These are phyloP conservation scores for Aphrocallistes beatrix DNA, from an alignment of 37 sponge, comb jelly and placozoan genomes.

Conservation along the genomic window DNA sequence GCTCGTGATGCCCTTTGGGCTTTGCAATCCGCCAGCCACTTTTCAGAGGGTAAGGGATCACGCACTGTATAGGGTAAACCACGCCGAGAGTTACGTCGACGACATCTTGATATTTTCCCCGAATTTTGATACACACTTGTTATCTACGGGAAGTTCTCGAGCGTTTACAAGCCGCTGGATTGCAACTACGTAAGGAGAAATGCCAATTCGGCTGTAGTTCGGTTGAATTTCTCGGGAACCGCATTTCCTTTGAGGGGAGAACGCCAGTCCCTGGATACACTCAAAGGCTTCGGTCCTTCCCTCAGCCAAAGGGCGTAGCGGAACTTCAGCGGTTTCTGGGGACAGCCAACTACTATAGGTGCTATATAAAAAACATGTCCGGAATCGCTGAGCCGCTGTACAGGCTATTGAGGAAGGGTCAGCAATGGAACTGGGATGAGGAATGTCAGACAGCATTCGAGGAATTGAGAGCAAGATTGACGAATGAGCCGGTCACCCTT, in stretches of 20 bases:
- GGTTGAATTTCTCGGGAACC: not conserved
- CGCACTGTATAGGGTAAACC: not conserved
- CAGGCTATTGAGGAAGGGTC: not conserved
- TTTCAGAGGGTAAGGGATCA: not conserved
- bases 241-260: conserved; percentile 1
- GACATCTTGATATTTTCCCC: not conserved
- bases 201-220: not conserved
- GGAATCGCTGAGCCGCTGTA: not conserved
- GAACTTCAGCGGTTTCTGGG: not conserved
- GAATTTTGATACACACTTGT: not conserved
- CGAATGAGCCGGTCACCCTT: not conserved
- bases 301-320: not conserved
- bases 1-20: not conserved
- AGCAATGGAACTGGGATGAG: not conserved
- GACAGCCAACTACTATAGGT: conserved; percentile 13
- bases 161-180: not conserved
- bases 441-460: not conserved
- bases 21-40: not conserved
- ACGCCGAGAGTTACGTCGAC: not conserved
- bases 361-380: not conserved
- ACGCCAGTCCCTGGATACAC: not conserved
- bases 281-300: not conserved
- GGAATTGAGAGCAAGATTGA: not conserved
- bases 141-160: not conserved
- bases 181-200: not conserved